Conservation (phyloP, 2,888 invertebrate species). For the Octonoba sinensis region DNA sequence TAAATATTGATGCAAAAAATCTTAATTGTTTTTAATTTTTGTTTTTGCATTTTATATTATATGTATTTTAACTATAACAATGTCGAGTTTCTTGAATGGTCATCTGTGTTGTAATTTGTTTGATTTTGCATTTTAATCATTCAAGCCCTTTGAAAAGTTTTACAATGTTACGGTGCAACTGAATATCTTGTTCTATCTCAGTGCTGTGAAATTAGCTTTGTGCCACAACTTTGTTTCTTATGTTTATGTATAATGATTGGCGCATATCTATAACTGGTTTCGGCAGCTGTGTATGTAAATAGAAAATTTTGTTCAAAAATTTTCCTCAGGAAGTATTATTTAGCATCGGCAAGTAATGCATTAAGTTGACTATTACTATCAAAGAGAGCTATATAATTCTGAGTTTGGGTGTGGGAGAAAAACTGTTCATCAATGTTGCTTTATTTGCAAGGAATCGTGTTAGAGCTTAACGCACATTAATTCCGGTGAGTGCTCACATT, state of each 20-base stretch:
- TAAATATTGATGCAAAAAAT: neutral
- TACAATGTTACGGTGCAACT: neutral
- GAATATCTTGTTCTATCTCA: neutral
- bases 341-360: too few species aligned
- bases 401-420: too few species aligned
- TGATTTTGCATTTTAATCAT: neutral
- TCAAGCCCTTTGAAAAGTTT: conserved; percentile 7
- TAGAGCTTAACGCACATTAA: conserved; percentile 61
- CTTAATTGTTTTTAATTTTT: conserved; percentile 15
- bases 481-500: conserved; percentile 54
- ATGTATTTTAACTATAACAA: neutral
- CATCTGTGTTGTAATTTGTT: conserved; percentile 1
- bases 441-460: conserved; percentile 5
- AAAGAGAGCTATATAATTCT: too few species aligned
- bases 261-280: conserved; percentile 16
- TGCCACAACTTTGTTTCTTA: conserved; percentile 12
- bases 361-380: too few species aligned
- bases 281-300: conserved; percentile 59
- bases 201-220: conserved; percentile 5
- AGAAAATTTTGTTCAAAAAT: conserved; percentile 45
- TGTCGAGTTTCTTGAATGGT: neutral
- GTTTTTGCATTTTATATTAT: neutral
- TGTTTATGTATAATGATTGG: neutral
- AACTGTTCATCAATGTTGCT: conserved; percentile 1
- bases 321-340: conserved; percentile 50